Percentiles rank a stretch among this genome's conserved stretches.
These are phyloP conservation scores for Gadus chalcogrammus DNA, from an alignment of 2,113 vertebrate species.

Conservation along the genomic window DNA sequence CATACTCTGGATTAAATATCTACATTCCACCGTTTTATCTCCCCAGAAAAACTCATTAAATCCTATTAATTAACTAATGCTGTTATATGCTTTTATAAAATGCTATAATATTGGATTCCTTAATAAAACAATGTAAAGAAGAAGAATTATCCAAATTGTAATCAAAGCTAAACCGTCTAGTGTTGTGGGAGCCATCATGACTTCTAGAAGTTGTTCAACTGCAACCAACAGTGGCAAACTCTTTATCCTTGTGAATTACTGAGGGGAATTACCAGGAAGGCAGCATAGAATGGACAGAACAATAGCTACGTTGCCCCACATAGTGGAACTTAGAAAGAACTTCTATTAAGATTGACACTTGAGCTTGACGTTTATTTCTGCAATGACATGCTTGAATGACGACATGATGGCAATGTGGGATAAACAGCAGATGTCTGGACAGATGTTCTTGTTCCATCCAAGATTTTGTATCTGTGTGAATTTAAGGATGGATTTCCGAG, in stretches of 20 bases:
- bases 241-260: constrained; percentile 29
- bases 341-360: constrained; percentile 62
- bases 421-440: constrained; percentile 70
- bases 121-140: too few species aligned
- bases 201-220: constrained; percentile 21
- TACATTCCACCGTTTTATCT: too few species aligned
- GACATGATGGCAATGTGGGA: constrained; percentile 62
- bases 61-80: too few species aligned
- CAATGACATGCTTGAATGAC: constrained; percentile 67
- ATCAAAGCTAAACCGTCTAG: too few species aligned
- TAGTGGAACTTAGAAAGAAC: constrained; percentile 33
- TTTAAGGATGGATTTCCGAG: constrained; percentile 23
- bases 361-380: constrained; percentile 57
- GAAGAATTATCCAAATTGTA: too few species aligned
- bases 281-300: constrained; percentile 30
- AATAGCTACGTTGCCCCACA: constrained; percentile 30
- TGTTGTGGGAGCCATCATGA: too few species aligned
- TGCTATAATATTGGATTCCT: too few species aligned
- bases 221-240: constrained; percentile 17
- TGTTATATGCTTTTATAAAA: too few species aligned
- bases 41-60: too few species aligned
- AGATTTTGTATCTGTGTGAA: constrained; percentile 48
- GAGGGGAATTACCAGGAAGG: constrained; percentile 29
- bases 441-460: constrained; percentile 46
- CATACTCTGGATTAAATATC: too few species aligned